Evolutionary conservation across 2,797 vertebrate genomes (phyloP).

Genomic region (Tarsius wallacei): DNA sequence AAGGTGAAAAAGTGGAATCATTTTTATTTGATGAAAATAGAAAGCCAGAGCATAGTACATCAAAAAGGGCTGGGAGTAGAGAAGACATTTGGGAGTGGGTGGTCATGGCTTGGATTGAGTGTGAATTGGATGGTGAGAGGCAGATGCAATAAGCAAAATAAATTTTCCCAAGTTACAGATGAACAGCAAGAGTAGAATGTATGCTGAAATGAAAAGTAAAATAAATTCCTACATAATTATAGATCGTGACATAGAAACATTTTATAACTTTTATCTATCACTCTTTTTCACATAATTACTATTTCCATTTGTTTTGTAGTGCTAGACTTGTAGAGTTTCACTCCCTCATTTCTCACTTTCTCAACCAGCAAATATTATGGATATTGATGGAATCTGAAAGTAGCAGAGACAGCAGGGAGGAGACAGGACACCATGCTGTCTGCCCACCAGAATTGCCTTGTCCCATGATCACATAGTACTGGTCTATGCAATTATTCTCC

Average conservation of each 20-base stretch:
- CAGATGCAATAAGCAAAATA: conserved; percentile 31
- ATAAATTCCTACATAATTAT: conserved; percentile 57
- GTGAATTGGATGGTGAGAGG: not conserved
- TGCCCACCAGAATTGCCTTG: not conserved
- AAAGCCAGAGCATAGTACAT: not conserved
- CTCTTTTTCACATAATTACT: not conserved
- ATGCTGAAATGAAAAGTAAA: conserved; percentile 15
- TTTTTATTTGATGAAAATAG: conserved; percentile 44
- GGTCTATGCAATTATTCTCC: not conserved
- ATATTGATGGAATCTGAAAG: not conserved
- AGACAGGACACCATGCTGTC: not conserved
- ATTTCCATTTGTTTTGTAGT: not conserved
- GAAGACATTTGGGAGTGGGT: not conserved
- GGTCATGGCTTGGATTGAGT: not conserved
- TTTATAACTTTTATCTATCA: not conserved
- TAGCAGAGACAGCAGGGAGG: not conserved
- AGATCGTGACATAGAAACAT: conserved; percentile 41
- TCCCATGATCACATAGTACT: not conserved
- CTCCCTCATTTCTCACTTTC: not conserved
- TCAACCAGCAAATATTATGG: not conserved
- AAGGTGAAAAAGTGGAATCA: conserved; percentile 10
- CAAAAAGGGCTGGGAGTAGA: not conserved
- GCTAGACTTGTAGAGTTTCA: not conserved
- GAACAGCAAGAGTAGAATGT: not conserved
- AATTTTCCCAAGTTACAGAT: conserved; percentile 18